Percentiles rank a stretch among this genome's conserved stretches.
Evolutionary conservation across 1,140 invertebrate species (phyloP).

Genomic region (Venturia canescens): DNA sequence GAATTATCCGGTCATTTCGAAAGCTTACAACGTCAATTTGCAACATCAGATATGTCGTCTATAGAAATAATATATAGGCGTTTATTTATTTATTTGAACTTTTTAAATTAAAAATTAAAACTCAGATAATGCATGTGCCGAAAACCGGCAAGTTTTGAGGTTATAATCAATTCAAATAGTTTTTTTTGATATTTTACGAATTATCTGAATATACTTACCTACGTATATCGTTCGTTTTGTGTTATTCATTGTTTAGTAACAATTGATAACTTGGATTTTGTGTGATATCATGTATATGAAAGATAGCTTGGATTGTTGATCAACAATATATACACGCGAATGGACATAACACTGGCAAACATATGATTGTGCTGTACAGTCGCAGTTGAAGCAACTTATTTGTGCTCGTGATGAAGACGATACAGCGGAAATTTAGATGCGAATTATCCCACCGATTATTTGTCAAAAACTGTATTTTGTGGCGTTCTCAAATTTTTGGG

Average conservation of each 20-base stretch:
- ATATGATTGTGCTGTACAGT: not conserved
- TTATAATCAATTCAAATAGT: not conserved
- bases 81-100: not conserved
- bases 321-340: not conserved
- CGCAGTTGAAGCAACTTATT: not conserved
- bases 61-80: not conserved
- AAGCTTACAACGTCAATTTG: too few relatives aligned
- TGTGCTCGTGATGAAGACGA: too few relatives aligned
- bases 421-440: too few relatives aligned
- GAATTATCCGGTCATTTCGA: too few relatives aligned
- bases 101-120: not conserved
- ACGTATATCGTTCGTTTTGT: slow-evolving; percentile 88
- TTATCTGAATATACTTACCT: slow-evolving; percentile 65
- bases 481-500: too few relatives aligned
- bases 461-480: too few relatives aligned
- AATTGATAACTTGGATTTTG: not conserved
- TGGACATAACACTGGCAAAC: not conserved
- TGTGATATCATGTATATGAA: slow-evolving; percentile 20
- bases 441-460: too few relatives aligned
- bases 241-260: slow-evolving; percentile 73
- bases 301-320: slow-evolving; percentile 6
- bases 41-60: too few relatives aligned
- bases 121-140: not conserved
- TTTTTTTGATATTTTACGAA: not conserved
- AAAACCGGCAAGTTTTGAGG: not conserved